phyloP scores from a whole-genome alignment of 2,888 invertebrate species.

The Andrena marginata region DNA sequence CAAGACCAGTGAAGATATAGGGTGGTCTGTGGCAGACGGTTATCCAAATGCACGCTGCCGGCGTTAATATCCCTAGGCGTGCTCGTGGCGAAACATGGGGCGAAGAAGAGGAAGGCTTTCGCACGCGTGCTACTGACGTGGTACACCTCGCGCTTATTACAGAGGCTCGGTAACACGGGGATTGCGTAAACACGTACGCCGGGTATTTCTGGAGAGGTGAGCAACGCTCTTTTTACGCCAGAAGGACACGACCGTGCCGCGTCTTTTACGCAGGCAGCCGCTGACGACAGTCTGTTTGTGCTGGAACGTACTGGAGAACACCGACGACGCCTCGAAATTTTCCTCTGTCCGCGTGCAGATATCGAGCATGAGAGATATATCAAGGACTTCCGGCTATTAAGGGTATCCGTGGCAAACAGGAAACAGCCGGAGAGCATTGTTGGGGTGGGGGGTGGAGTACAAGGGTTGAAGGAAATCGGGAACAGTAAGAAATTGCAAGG shows the following conservation, averaged over 20 bases:
- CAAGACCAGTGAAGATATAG: too few species aligned
- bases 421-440: background rate
- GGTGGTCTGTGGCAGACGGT: too few species aligned
- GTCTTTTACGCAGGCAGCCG: slow-evolving; percentile 37
- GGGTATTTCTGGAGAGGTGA: slow-evolving; percentile 41
- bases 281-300: slow-evolving; percentile 21
- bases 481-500: background rate
- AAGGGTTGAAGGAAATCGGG: background rate
- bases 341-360: background rate
- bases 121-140: slow-evolving; percentile 28
- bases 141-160: slow-evolving; percentile 34
- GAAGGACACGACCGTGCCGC: slow-evolving; percentile 17
- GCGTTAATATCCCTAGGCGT: background rate
- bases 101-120: background rate
- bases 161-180: slow-evolving; percentile 30
- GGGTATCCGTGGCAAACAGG: background rate
- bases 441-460: background rate
- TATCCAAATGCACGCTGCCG: background rate
- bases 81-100: background rate
- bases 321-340: slow-evolving; percentile 25
- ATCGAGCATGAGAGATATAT: slow-evolving; percentile 2
- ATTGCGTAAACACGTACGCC: slow-evolving; percentile 57
- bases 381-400: slow-evolving; percentile 18
- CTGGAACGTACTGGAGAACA: slow-evolving; percentile 9
- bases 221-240: slow-evolving; percentile 29